A percentile compares a stretch with the other conserved stretches of the same genome.
Conservation (phyloP, 37 sponge, comb jelly and placozoan species). For the Amphimedon queenslandica region DNA sequence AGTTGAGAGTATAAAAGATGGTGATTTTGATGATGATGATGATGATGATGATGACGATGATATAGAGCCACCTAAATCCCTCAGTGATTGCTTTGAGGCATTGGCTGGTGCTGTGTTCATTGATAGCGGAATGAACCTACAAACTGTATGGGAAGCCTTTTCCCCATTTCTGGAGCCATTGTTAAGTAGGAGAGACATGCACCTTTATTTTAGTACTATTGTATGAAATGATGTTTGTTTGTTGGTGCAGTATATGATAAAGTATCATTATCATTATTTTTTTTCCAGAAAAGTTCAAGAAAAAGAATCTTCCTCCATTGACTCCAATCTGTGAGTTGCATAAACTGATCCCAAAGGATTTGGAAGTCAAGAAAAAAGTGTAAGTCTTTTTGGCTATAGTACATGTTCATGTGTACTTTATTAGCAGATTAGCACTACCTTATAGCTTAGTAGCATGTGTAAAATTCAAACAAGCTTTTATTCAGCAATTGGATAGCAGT, state of each 20-base stretch:
- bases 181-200: conserved; percentile 44
- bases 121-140: conserved; percentile 78
- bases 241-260: too few relatives aligned
- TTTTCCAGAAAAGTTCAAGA: conserved; percentile 10
- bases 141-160: conserved; percentile 75
- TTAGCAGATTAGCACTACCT: too few relatives aligned
- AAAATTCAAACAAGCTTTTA: too few relatives aligned
- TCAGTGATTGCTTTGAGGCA: conserved; percentile 93
- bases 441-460: too few relatives aligned
- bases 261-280: too few relatives aligned
- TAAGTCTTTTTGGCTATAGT: too few relatives aligned
- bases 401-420: too few relatives aligned
- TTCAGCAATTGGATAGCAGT: too few relatives aligned
- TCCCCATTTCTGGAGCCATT: conserved; percentile 51
- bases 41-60: conserved; percentile 29
- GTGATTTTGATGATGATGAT: conserved; percentile 3
- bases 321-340: conserved; percentile 38
- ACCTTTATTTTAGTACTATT: too few relatives aligned
- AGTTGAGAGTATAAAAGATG: neutral
- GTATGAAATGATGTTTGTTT: neutral
- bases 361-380: neutral
- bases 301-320: conserved; percentile 27
- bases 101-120: conserved; percentile 91
- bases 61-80: conserved; percentile 81
- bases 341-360: conserved; percentile 4